phyloP scores from a whole-genome alignment of 2,797 vertebrate species.

The Hirundo rustica region DNA sequence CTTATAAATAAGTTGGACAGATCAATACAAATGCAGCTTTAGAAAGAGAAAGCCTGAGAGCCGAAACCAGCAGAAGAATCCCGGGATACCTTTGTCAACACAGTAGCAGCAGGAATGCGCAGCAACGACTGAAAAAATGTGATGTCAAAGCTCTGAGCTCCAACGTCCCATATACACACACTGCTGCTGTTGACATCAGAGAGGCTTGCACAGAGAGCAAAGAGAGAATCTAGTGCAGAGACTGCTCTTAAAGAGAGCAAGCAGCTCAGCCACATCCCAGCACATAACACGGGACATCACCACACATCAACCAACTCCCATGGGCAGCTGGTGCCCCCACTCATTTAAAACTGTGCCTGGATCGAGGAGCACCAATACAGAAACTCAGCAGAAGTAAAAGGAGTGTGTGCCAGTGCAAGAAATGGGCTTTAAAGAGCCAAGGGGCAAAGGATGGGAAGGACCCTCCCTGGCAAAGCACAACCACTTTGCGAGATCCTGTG shows the following conservation, averaged over 20 bases:
- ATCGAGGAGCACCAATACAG: neutral
- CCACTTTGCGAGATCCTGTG: neutral
- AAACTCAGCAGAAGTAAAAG: neutral
- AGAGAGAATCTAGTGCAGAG: neutral
- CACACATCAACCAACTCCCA: neutral
- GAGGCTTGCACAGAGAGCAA: neutral
- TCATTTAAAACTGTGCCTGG: neutral
- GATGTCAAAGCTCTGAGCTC: neutral
- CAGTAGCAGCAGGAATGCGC: fast-evolving
- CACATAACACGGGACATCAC: neutral
- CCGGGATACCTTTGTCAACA: neutral
- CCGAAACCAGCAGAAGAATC: neutral
- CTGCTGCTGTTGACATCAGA: neutral
- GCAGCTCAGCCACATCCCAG: neutral
- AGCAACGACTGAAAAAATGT: neutral
- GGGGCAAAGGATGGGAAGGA: neutral
- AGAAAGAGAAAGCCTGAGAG: neutral
- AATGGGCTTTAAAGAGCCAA: neutral
- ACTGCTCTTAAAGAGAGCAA: neutral
- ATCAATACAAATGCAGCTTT: neutral
- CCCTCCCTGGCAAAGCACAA: neutral
- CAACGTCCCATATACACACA: neutral
- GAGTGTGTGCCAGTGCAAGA: fast-evolving
- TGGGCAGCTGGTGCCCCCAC: fast-evolving
- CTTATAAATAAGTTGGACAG: neutral